Conservation (phyloP, 2,113 vertebrate species). For the Malurus cyaneus region DNA sequence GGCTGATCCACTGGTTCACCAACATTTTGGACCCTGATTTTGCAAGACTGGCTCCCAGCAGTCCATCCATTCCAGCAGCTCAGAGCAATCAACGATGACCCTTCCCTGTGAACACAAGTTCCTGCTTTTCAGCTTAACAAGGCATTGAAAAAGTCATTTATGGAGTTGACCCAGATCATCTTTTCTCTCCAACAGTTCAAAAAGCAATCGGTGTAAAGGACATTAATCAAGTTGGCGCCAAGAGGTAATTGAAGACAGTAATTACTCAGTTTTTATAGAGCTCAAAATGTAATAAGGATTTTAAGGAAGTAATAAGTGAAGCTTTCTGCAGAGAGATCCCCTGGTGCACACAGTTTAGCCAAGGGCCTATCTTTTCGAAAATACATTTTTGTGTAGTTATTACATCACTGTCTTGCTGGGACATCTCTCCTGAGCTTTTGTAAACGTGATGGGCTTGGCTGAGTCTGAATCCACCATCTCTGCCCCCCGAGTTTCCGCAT, state of each 20-base stretch:
- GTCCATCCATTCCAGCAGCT: not conserved
- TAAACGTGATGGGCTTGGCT: not conserved
- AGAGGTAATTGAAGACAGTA: slow-evolving; percentile 65
- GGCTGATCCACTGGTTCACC: not conserved
- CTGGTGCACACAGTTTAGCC: slow-evolving; percentile 46
- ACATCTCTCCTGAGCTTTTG: slow-evolving; percentile 48
- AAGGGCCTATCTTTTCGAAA: slow-evolving; percentile 41
- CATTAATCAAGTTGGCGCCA: slow-evolving; percentile 43
- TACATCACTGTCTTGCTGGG: slow-evolving; percentile 57
- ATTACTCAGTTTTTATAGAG: slow-evolving; percentile 61
- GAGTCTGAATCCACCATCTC: not conserved
- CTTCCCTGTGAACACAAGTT: not conserved
- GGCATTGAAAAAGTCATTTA: not conserved
- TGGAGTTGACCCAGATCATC: slow-evolving; percentile 48
- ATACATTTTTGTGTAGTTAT: slow-evolving; percentile 55
- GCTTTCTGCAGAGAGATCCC: slow-evolving; percentile 45
- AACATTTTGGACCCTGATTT: not conserved
- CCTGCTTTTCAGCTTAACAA: not conserved
- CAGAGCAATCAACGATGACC: not conserved
- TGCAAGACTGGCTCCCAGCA: not conserved
- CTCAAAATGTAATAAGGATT: slow-evolving; percentile 60
- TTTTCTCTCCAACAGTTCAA: slow-evolving; percentile 57
- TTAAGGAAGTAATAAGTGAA: slow-evolving; percentile 60
- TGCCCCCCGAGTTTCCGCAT: not conserved
- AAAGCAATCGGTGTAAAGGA: slow-evolving; percentile 2